phyloP scores from a whole-genome alignment of 2,113 vertebrate species.

The Eptesicus fuscus region DNA sequence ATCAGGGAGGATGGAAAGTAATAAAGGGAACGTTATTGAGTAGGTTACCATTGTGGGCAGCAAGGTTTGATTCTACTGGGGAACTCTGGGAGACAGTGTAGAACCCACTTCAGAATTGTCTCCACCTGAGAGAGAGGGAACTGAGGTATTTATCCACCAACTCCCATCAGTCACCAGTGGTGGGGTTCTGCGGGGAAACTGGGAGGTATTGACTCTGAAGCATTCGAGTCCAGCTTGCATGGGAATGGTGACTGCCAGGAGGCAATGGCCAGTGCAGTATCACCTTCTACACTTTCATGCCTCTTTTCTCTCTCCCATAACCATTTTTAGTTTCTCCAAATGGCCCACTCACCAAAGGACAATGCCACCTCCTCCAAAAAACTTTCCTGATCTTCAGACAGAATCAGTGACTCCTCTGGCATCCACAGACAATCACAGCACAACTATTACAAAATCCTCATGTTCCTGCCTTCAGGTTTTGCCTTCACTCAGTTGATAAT shows the following conservation, averaged over 20 bases:
- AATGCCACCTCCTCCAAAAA: neutral
- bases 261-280: too few relatives aligned
- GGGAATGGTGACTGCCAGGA: neutral
- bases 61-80: neutral
- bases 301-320: neutral
- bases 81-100: neutral
- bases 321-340: neutral
- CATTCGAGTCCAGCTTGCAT: neutral
- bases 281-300: fast-evolving
- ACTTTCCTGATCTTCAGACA: neutral
- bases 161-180: neutral
- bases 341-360: neutral
- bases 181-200: neutral
- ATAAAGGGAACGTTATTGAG: neutral
- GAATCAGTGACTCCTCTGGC: neutral
- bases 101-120: neutral
- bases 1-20: neutral
- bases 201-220: neutral
- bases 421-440: neutral
- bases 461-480: neutral
- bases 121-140: neutral
- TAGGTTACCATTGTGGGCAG: neutral
- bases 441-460: neutral
- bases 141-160: neutral
- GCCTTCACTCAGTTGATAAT: neutral